These are phyloP conservation scores for Struthidea cinerea DNA, from an alignment of 2,113 vertebrate species.

Conservation along the genomic window DNA sequence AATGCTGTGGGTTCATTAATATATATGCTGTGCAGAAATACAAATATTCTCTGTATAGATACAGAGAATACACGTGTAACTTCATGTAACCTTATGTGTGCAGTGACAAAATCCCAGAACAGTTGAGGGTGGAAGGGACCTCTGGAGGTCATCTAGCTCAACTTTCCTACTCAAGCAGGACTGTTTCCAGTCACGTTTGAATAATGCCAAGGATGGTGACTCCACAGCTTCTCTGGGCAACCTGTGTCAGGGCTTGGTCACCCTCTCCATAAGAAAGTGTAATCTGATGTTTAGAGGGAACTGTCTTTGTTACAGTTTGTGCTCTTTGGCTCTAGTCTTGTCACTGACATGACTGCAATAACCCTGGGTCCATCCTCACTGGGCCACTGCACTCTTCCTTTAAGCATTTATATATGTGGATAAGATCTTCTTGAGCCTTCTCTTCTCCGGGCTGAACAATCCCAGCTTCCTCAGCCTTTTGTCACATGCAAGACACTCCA, in stretches of 20 bases:
- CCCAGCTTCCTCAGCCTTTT: background rate
- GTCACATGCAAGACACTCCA: background rate
- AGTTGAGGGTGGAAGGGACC: background rate
- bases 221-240: background rate
- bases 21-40: background rate
- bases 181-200: background rate
- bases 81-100: rapidly evolving
- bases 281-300: background rate
- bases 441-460: background rate
- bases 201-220: background rate
- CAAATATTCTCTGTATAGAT: background rate
- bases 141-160: background rate
- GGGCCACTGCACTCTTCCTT: background rate
- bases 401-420: background rate
- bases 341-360: background rate
- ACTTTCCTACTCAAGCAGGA: background rate
- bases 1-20: background rate
- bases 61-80: background rate
- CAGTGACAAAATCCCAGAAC: background rate
- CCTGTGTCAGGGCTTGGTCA: background rate
- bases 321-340: background rate
- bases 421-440: background rate
- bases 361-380: background rate
- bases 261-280: background rate
- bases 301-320: background rate